These are phyloP conservation scores for Drosophila sproati DNA, from an alignment of 1,140 invertebrate species.

Conservation along the genomic window DNA sequence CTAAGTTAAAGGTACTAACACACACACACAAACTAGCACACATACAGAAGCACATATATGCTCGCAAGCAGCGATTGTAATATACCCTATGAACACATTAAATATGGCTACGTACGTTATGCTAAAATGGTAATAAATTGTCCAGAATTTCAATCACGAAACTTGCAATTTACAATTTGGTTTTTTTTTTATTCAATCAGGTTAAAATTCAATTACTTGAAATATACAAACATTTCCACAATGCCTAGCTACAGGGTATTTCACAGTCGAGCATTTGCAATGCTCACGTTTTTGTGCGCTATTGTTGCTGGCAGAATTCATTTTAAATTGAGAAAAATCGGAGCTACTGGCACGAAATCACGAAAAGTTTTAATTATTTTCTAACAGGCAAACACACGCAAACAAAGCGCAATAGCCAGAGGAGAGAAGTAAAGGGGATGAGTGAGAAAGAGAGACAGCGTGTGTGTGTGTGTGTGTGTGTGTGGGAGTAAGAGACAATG, in stretches of 20 bases:
- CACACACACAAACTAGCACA: constrained; percentile 32
- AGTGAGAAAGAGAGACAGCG: neutral
- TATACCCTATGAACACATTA: constrained; percentile 5
- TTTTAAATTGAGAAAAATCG: constrained; percentile 83
- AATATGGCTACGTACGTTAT: neutral
- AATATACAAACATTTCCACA: too few species aligned
- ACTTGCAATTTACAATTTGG: too few species aligned
- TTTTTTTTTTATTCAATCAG: neutral
- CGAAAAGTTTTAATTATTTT: constrained; percentile 83
- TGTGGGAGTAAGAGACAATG: constrained; percentile 6
- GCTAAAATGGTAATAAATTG: too few species aligned
- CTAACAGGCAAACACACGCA: constrained; percentile 74
- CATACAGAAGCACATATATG: constrained; percentile 9
- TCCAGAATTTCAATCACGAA: too few species aligned
- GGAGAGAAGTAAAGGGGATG: neutral
- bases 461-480: neutral
- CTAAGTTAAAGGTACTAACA: constrained; percentile 54
- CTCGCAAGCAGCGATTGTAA: constrained; percentile 31
- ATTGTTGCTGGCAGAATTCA: constrained; percentile 66
- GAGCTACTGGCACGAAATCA: constrained; percentile 79
- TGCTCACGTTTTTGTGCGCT: constrained; percentile 16
- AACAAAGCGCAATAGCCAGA: constrained; percentile 9
- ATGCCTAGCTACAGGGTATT: neutral
- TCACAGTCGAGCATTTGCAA: neutral
- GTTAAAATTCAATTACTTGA: too few species aligned